These are phyloP conservation scores for Paramormyrops hopkinsi DNA, from an alignment of 2,797 vertebrate genomes.

Conservation along the genomic window DNA sequence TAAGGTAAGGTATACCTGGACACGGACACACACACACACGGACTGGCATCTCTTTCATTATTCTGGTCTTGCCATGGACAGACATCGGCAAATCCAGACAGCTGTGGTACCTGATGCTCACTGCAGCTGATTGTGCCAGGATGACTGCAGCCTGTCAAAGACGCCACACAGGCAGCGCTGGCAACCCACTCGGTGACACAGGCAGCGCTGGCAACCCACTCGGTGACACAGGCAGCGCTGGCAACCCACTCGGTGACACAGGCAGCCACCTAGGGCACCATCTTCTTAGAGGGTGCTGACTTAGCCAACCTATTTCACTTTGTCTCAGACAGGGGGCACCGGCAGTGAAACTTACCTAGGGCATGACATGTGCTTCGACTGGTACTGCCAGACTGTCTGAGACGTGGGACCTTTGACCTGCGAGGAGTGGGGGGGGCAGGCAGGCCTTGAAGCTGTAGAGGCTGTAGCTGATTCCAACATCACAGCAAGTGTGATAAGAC, in stretches of 20 bases:
- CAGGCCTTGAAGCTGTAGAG: background rate
- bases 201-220: background rate
- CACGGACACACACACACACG: background rate
- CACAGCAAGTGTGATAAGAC: background rate
- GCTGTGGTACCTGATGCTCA: background rate
- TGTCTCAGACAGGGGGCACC: background rate
- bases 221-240: background rate
- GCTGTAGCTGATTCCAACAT: background rate
- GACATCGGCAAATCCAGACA: background rate
- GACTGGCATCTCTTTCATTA: background rate
- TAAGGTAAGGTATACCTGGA: no score
- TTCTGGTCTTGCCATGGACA: background rate
- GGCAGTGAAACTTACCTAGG: background rate
- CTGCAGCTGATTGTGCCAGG: background rate
- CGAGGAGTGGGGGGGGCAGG: background rate
- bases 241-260: background rate
- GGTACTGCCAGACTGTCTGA: background rate
- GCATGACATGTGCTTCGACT: background rate
- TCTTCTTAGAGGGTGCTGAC: background rate
- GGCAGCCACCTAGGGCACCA: background rate
- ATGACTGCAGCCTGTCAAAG: background rate
- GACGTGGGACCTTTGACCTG: slow-evolving; percentile 1
- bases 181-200: background rate
- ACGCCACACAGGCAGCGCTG: background rate
- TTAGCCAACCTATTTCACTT: background rate